Percentiles rank a stretch among this genome's conserved stretches.
phyloP scores from a whole-genome alignment of 2,888 invertebrate genomes.

The Caenorhabditis plicata region DNA sequence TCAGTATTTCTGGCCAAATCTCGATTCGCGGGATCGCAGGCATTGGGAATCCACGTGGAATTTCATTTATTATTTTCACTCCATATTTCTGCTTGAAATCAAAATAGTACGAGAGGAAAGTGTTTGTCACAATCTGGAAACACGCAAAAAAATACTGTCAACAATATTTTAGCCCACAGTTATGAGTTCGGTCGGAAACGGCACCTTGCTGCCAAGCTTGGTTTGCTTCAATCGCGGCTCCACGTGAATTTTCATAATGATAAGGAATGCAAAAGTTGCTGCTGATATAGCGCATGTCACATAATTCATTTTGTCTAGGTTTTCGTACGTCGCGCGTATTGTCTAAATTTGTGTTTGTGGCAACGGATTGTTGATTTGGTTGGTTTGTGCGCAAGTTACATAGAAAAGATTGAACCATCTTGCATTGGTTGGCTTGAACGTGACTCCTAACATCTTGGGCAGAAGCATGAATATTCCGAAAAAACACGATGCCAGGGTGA shows the following conservation, averaged over 20 bases:
- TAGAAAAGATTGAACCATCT: constrained; percentile 21
- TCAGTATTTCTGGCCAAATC: constrained; percentile 68
- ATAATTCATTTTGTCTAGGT: constrained; percentile 30
- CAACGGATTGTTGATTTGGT: no score
- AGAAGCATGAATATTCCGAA: constrained; percentile 19
- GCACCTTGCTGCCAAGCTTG: constrained; percentile 21
- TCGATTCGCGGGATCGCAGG: constrained; percentile 59
- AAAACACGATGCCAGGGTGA: constrained; percentile 23
- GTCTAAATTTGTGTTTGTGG: constrained; percentile 17
- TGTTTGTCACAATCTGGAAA: constrained; percentile 64
- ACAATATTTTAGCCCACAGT: constrained; percentile 25
- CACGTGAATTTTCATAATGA: constrained; percentile 19
- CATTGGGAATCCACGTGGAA: constrained; percentile 66
- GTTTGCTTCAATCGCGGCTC: constrained; percentile 14
- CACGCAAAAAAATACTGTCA: background rate
- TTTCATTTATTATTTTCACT: constrained; percentile 66
- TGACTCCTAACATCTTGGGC: constrained; percentile 21
- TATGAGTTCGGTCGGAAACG: constrained; percentile 52
- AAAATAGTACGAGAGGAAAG: constrained; percentile 62
- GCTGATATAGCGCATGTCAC: constrained; percentile 25
- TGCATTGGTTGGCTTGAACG: constrained; percentile 11
- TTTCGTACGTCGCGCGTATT: constrained; percentile 17
- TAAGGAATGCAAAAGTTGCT: constrained; percentile 10
- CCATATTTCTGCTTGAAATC: constrained; percentile 63
- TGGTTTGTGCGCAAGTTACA: constrained; percentile 13